Evolutionary conservation across 2,888 invertebrate species (phyloP), one percentile per base, ranked within the genome.

Genomic region (Litoditis marina): DNA sequence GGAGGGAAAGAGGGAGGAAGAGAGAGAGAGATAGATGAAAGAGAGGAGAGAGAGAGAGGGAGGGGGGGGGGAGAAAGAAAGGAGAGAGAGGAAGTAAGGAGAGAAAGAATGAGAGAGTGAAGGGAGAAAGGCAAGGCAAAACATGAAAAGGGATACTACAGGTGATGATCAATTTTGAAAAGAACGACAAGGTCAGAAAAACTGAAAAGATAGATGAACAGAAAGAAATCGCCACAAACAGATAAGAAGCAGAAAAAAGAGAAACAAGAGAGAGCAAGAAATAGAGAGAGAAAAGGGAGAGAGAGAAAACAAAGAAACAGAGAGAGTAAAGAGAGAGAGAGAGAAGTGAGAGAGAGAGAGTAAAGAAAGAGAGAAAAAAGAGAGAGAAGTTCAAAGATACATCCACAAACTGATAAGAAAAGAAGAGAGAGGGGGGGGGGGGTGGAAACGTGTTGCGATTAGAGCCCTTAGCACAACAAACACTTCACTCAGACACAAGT

Each of bases 1-100:
- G 31, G 16, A 34, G 25, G 31, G 52, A 52, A 22, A 27, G 52
- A 52, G 52, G 5, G 52, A 52, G 52, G 16, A 25, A 52, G 52
- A 34, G 31, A 31, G 54, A 54, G 8, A 54, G 34, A 54, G 54
- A 54, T 32, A 54, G 34, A 54, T 32, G 19, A 36, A 31, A n/a
- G 36, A 36, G 36, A 28, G 25, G 6, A 49, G 49, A 49, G 49
- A 49, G 6, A 49, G 49, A 49, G 49, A 49, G 6, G 25, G 49
- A 28, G 49, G 22, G 49, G 22, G 6, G 22, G 49, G 22, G 49
- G 25, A 3, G 25, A 22, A 27, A 27, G 19, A 13, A n/a, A 27
- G n/a, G 31, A 51, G 28, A 11, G 27, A 49, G 22, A 28, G 16
- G 22, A 16, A n/a, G 31, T 22, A 51, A 19, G 51, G 28, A 22